Percentiles rank a stretch among this genome's conserved stretches.
phyloP scores from a whole-genome alignment of 2,797 vertebrate species.

The Siniperca obscura region DNA sequence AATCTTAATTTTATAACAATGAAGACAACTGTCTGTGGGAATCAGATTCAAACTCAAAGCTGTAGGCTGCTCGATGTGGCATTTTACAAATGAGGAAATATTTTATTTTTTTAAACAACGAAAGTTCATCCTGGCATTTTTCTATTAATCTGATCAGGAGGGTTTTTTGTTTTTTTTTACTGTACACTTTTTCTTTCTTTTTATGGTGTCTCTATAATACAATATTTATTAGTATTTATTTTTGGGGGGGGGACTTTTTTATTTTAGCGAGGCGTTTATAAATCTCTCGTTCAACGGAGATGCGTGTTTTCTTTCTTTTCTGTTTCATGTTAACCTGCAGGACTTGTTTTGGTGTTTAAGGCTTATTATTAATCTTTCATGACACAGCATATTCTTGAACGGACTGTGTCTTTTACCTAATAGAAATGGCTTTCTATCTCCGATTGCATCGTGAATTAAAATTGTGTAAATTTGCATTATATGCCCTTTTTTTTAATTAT shows the following conservation, averaged over 20 bases:
- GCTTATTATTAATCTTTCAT: neutral
- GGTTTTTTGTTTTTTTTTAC: neutral
- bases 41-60: neutral
- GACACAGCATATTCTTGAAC: too few relatives aligned
- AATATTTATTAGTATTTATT: neutral
- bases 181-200: neutral
- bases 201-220: neutral
- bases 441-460: neutral
- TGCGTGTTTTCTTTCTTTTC: neutral
- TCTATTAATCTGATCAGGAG: neutral
- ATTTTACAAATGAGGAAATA: neutral
- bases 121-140: neutral
- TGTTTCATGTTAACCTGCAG: neutral
- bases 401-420: neutral
- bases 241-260: too few relatives aligned
- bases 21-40: too few relatives aligned
- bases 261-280: neutral
- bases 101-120: neutral
- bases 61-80: too few relatives aligned
- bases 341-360: neutral
- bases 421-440: neutral
- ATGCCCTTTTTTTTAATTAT: neutral
- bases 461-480: too few relatives aligned
- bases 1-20: neutral
- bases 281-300: neutral